These are phyloP conservation scores for Hedychridium roseum DNA, from an alignment of 2,888 invertebrate genomes.

Conservation along the genomic window DNA sequence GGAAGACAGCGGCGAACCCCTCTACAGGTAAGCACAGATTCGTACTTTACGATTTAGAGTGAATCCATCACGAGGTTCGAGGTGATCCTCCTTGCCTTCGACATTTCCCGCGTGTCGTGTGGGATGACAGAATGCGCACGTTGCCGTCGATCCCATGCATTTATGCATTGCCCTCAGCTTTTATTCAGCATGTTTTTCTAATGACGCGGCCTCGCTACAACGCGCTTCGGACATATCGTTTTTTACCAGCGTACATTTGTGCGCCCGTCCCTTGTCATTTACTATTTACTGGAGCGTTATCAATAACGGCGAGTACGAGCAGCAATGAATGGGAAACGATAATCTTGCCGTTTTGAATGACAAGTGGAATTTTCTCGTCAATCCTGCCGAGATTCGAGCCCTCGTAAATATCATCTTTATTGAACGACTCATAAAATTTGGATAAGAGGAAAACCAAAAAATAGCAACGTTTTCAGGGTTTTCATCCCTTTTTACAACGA, in stretches of 20 bases:
- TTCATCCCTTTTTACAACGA: neutral
- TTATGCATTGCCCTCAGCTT: neutral
- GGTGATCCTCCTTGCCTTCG: neutral
- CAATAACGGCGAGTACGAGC: too few relatives aligned
- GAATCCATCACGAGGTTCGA: neutral
- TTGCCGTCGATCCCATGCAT: conserved; percentile 1
- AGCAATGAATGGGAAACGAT: too few relatives aligned
- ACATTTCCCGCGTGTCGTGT: neutral
- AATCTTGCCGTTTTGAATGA: too few relatives aligned
- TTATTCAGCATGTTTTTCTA: neutral
- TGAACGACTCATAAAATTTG: conserved; percentile 23
- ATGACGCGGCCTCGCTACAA: neutral
- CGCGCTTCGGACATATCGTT: too few relatives aligned
- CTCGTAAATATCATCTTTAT: conserved; percentile 33
- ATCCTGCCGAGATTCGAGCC: too few relatives aligned
- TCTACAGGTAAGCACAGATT: conserved; percentile 73
- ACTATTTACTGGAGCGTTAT: too few relatives aligned
- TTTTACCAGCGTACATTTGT: too few relatives aligned
- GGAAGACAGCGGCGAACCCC: conserved; percentile 79
- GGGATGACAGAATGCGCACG: neutral
- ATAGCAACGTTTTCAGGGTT: conserved; percentile 13
- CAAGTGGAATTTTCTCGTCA: too few relatives aligned
- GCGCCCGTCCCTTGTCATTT: too few relatives aligned
- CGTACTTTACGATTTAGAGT: neutral
- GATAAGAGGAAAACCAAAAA: conserved; percentile 19